phyloP scores from a whole-genome alignment of 2,113 vertebrate species.

The Mesoclemmys tuberculata region DNA sequence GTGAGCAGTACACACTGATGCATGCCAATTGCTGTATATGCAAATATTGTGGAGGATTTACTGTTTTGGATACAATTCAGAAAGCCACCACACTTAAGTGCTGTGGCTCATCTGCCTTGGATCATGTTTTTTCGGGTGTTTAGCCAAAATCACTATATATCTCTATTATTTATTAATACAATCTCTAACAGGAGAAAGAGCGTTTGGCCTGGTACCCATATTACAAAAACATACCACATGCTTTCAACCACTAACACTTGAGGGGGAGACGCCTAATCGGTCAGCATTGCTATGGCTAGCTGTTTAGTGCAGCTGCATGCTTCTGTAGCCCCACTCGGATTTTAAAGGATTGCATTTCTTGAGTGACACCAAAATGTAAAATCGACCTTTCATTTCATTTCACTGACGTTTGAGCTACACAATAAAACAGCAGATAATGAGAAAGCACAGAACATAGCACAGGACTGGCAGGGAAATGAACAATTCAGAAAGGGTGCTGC shows the following conservation, averaged over 20 bases:
- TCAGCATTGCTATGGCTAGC: not conserved
- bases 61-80: not conserved
- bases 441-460: not conserved
- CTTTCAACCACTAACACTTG: not conserved
- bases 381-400: not conserved
- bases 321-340: too few relatives aligned
- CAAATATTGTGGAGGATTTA: not conserved
- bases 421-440: not conserved
- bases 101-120: not conserved
- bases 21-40: not conserved
- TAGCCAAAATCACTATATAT: not conserved
- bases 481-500: not conserved
- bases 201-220: not conserved
- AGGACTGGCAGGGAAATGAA: not conserved
- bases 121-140: not conserved
- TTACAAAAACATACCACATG: not conserved
- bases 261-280: not conserved
- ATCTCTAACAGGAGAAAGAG: not conserved
- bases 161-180: not conserved
- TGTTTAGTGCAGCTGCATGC: not conserved
- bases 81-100: not conserved
- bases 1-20: not conserved
- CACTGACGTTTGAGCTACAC: not conserved
- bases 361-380: not conserved
- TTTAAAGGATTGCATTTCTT: not conserved